Base-by-base conservation (phyloP, 2,113 vertebrate genomes). In the Corythornis vintsioides region DNA sequence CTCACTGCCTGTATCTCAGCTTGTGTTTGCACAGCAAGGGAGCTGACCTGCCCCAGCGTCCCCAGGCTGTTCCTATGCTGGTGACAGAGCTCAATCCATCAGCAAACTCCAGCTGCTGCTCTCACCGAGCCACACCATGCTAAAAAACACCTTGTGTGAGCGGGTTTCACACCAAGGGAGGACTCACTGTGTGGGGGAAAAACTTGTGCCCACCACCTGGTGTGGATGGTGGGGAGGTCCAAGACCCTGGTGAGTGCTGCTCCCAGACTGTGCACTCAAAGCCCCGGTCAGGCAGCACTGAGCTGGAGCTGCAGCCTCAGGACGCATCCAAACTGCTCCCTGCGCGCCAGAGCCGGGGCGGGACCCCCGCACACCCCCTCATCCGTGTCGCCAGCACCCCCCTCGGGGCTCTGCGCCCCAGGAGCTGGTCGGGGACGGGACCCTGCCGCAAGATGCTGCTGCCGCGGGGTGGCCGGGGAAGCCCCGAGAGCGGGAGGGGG, bases 331-430 rank as follows among this genome's bases (percentile, higher is more conserved):
- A 87, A 18, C 12, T 15, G 29, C 12, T 33, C 18, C 4, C 16
- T 5, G 29, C 5, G 6, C 40, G 42, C 10, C 31, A 1, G 48
- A 29, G 22, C 33, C 0, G 1, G 16, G 38, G 31, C 40, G 55
- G 56, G 40, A 60, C 31, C 71, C 11, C 18, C 5, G 0, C 2
- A 0, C 5, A 3, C 2, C 10, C 7, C 45, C 31, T 0, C 15
- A 1, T 1, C 78, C 4, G 0, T 6, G 13, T 2, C 2, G 4
- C 17, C 53, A 91, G 17, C 42, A 1, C 7, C n/a, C 9, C 6
- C 11, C 20, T 35, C 1, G 6, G n/a, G 47, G 15, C 64, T 33
- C 65, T 5, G 31, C 9, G 3, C 35, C 88, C 53, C 2, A 0
- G 48, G 55, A 16, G 42, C 59, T 5, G 75, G 19, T 5, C 24